Evolutionary conservation across 2,797 vertebrate species (phyloP), one percentile per base, ranked within the genome.

Genomic region (Benthosema pterotum): DNA sequence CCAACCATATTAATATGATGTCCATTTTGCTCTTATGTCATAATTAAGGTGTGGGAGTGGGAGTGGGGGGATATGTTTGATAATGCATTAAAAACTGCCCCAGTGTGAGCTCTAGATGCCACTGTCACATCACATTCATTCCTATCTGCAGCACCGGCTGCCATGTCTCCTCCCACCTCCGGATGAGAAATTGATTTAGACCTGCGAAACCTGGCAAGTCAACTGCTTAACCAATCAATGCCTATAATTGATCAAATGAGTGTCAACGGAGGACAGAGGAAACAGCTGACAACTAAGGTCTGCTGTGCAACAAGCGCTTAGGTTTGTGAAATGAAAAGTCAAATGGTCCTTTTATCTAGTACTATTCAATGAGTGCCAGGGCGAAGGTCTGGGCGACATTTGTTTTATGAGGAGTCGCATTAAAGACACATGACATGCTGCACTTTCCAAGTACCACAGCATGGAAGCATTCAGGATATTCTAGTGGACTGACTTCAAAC

Each of bases 141-240:
- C n/a, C 18, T 53, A 22, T 72, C 49, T 72, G 73, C 77, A 83
- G 69, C 22, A 4, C 0, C 1, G 18, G 19, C 51, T 52, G 47
- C 52, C 52, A 64, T 75, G 65, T 57, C 60, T 69, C 32, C 42
- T 66, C 63, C 70, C 16, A 19, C 60, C 57, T 73, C 64, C 72
- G 80, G 82, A 83, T 83, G 64, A 79, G 78, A 69, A 80, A 88
- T 87, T 82, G 82, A 87, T 88, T 87, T 76, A 57, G 66, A 78
- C 50, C 67, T 59, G 58, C 42, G 60, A 72, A 78, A 74, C 43
- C 17, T 32, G 49, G 32, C 43, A 65, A 74, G 65, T 71, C 57
- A 54, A 74, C 69, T 57, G 32, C 72, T 88, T 68, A 78, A 52
- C 52, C 67, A 72, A 76, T 87, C 77, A 67, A 49, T 85, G 67